These are phyloP conservation scores for Rhynchomys soricoides DNA, from an alignment of 2,113 vertebrate species.

Conservation along the genomic window DNA sequence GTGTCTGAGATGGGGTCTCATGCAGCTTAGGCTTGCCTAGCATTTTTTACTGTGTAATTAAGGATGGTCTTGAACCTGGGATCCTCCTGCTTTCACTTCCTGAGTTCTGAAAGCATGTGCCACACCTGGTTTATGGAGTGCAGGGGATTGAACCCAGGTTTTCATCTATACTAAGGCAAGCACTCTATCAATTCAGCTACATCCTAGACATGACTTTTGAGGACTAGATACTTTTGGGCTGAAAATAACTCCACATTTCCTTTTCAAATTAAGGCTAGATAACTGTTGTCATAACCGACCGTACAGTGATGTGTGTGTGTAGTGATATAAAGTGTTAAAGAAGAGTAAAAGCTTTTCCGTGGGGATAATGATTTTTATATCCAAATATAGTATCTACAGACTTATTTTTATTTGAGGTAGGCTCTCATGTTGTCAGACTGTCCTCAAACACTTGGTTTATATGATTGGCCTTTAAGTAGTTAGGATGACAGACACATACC, in stretches of 20 bases:
- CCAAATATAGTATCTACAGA: slow-evolving; percentile 6
- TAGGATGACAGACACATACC: not conserved
- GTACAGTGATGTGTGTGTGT: not conserved
- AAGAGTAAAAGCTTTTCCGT: not conserved
- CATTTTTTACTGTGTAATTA: not conserved
- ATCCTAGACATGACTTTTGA: not conserved
- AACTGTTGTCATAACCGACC: not conserved
- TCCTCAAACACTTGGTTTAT: not conserved
- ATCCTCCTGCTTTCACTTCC: not conserved
- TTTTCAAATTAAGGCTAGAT: not conserved
- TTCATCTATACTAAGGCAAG: not conserved
- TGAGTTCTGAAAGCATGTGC: not conserved
- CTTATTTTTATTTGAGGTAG: not conserved
- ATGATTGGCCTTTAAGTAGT: not conserved
- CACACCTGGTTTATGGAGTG: not conserved
- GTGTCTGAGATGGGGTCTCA: not conserved
- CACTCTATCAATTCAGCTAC: not conserved
- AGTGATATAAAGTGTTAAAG: slow-evolving; percentile 29
- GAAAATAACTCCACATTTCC: not conserved
- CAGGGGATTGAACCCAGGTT: not conserved
- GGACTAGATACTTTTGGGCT: not conserved
- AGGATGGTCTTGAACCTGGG: not conserved
- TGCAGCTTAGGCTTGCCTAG: not conserved
- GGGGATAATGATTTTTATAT: slow-evolving; percentile 54
- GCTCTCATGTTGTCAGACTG: not conserved